Evolutionary conservation across 2,113 vertebrate genomes (phyloP).

Genomic region (Podarcis cretensis): DNA sequence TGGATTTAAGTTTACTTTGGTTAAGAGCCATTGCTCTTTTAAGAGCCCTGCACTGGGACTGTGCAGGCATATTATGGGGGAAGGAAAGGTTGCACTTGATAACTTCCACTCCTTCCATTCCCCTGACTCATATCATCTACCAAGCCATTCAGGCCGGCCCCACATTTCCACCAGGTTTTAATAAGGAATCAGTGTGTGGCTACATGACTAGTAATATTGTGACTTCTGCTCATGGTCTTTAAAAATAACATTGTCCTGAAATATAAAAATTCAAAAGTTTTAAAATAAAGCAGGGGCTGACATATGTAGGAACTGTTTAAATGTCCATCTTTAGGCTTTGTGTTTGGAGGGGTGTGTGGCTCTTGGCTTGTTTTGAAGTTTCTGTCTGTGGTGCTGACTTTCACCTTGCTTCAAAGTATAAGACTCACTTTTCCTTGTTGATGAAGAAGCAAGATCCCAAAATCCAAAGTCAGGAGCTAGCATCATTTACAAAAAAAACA

Average conservation of each 20-base stretch:
- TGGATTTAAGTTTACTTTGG: fast-evolving
- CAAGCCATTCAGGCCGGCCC: no score
- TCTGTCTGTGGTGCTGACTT: not conserved
- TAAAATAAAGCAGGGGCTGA: not conserved
- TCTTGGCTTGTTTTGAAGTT: not conserved
- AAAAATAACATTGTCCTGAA: not conserved
- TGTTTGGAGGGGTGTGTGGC: not conserved
- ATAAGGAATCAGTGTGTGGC: not conserved
- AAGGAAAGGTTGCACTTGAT: not conserved
- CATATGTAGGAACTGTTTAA: not conserved
- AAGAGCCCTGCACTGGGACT: not conserved
- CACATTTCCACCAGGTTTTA: not conserved
- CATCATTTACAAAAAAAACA: not conserved
- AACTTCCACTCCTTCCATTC: not conserved
- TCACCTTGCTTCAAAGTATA: not conserved
- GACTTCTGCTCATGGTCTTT: not conserved
- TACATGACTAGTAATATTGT: not conserved
- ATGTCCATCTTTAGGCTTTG: not conserved
- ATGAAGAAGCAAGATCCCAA: not conserved
- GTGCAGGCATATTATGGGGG: not conserved
- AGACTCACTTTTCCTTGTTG: not conserved
- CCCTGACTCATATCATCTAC: not conserved
- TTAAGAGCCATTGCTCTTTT: not conserved
- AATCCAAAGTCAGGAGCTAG: not conserved
- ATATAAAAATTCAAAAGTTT: not conserved